Base-by-base conservation (phyloP, 2,888 invertebrate genomes). In the Cosmia trapezina region DNA sequence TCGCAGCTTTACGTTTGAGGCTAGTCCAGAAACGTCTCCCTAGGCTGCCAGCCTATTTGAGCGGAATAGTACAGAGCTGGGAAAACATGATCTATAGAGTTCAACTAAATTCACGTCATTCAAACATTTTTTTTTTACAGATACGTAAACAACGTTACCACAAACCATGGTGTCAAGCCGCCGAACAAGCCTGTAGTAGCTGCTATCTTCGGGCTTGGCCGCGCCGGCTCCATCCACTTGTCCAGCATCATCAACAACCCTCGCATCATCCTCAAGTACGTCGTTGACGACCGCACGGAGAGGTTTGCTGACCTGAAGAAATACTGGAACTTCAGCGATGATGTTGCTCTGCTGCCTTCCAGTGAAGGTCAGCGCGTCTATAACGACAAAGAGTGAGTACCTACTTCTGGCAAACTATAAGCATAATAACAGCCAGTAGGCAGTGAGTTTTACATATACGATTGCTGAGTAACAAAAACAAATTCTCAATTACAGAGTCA, bases 161-260 rank as follows among this genome's bases (percentile, higher is more conserved):
- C 93, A 19, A 92, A 93, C 80, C 86, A 89, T 56, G 85, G 83
- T 12, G 81, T 86, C 0, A 88, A 86, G 65, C 76, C 80, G 3
- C 72, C 79, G 4, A 89, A 88, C 1, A 78, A 89, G 2, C 91
- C 93, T 1, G 85, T 97, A 2, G 94, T 94, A 6, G 89, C 95
- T 0, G 97, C 97, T 7, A 90, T 97, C 37, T 97, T 97, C 81
- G 97, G 97, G 1, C 90, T 96, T 3, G 97, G 97, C 2, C 95
- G 97, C 47, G 97, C 97, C 4, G 97, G 97, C 1, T 96, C 96
- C 64, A 97, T 97, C 77, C 97, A 97, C 83, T 89, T 97, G 75
- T 80, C 90, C 19, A 96, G 95, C 78, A 90, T 97, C 37, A 79
- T 96, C 7, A 87, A 86, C 11, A 97, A 95, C 87, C 93, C 94